Evolutionary conservation across 2,888 invertebrate genomes (phyloP).

Genomic region (Ectemnius continuus): DNA sequence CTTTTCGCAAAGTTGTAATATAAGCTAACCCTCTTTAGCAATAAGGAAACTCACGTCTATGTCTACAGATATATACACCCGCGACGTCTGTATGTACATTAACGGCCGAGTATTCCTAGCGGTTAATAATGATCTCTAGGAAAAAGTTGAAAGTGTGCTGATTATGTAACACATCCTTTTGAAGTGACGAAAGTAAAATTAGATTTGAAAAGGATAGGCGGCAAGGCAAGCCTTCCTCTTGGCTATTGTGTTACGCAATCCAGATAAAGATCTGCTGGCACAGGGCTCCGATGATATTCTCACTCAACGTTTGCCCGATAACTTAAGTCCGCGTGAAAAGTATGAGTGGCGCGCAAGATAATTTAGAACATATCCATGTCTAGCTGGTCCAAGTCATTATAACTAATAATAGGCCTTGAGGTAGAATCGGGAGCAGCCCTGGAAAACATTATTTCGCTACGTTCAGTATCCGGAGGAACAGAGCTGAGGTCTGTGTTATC

Average conservation of each 20-base stretch:
- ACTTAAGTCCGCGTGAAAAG: slow-evolving; percentile 32
- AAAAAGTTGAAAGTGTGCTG: slow-evolving; percentile 43
- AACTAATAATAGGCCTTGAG: slow-evolving; percentile 89
- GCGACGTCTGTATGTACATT: no score
- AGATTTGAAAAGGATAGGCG: not conserved
- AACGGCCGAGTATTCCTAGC: not conserved
- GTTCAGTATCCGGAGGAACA: slow-evolving; percentile 39
- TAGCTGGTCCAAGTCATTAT: slow-evolving; percentile 95
- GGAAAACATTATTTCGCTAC: slow-evolving; percentile 59
- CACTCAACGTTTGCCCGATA: slow-evolving; percentile 19
- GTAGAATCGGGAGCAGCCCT: slow-evolving; percentile 75
- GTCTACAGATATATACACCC: not conserved
- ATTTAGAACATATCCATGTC: slow-evolving; percentile 88
- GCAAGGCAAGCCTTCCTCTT: not conserved
- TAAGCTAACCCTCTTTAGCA: slow-evolving; percentile 1
- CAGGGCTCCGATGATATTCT: slow-evolving; percentile 13
- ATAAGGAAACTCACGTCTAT: slow-evolving; percentile 5
- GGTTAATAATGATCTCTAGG: not conserved
- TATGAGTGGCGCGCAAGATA: slow-evolving; percentile 30
- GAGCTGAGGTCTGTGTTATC: no score
- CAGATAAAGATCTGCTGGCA: slow-evolving; percentile 42
- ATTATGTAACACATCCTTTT: slow-evolving; percentile 54
- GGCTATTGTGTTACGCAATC: slow-evolving; percentile 43
- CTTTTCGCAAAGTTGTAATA: no score
- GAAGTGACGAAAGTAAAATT: not conserved